phyloP scores from a whole-genome alignment of 1,140 invertebrate species.

The Achroia grisella region DNA sequence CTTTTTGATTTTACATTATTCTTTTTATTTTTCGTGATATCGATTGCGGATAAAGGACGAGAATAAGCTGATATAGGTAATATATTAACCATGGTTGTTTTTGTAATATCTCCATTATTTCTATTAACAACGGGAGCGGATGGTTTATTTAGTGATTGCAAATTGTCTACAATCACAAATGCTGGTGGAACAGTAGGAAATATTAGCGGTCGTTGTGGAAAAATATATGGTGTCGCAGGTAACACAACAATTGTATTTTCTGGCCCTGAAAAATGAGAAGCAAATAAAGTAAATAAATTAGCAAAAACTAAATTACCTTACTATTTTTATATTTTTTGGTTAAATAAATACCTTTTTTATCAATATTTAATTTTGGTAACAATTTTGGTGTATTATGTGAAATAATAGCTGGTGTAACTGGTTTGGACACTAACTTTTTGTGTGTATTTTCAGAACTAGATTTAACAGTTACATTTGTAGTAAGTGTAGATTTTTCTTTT shows the following conservation, averaged over 20 bases:
- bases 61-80: constrained; percentile 81
- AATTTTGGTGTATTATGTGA: constrained; percentile 40
- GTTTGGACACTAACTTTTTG: constrained; percentile 11
- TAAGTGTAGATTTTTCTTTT: constrained; percentile 17
- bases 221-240: constrained; percentile 56
- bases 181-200: constrained; percentile 56
- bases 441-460: constrained; percentile 8
- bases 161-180: constrained; percentile 54
- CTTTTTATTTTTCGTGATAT: constrained; percentile 44
- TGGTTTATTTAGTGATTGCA: constrained; percentile 47
- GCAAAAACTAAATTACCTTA: background rate
- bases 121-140: constrained; percentile 44
- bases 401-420: constrained; percentile 14
- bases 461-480: constrained; percentile 17
- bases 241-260: constrained; percentile 62
- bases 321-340: too few species aligned
- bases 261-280: constrained; percentile 32
- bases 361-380: constrained; percentile 33
- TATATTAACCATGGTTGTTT: constrained; percentile 81
- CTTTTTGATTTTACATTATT: constrained; percentile 47
- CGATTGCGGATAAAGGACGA: constrained; percentile 45
- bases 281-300: constrained; percentile 1
- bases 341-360: constrained; percentile 41
- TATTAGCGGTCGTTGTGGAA: constrained; percentile 56
- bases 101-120: constrained; percentile 52